Evolutionary conservation across 2,888 invertebrate species (phyloP).

Genomic region (Rugalucina vietnamica): DNA sequence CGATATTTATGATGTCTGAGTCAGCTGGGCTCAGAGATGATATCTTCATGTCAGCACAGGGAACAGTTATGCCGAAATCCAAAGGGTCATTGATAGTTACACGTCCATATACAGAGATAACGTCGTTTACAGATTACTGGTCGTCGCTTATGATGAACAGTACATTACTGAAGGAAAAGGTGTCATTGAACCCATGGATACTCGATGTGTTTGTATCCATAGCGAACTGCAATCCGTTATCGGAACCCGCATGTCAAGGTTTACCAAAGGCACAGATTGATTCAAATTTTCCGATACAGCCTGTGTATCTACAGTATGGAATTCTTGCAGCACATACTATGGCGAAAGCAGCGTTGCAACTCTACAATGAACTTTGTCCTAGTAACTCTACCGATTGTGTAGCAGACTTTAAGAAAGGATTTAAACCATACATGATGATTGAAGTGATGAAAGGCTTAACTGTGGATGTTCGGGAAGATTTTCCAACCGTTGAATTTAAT

Average conservation of each 20-base stretch:
- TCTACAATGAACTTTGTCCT: neutral
- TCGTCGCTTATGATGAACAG: slow-evolving; percentile 25
- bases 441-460: neutral
- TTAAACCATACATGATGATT: neutral
- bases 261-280: neutral
- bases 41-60: slow-evolving; percentile 15
- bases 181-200: slow-evolving; percentile 41
- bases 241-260: neutral
- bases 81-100: slow-evolving; percentile 41
- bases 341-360: slow-evolving; percentile 14
- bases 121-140: slow-evolving; percentile 46
- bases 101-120: slow-evolving; percentile 19
- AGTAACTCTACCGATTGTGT: neutral
- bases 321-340: slow-evolving; percentile 37
- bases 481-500: neutral
- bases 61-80: slow-evolving; percentile 4
- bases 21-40: neutral
- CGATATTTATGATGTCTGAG: slow-evolving; percentile 46
- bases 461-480: neutral
- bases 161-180: neutral
- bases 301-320: slow-evolving; percentile 47
- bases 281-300: neutral
- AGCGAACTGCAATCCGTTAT: neutral
- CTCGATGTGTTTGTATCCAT: slow-evolving; percentile 20
- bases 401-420: neutral